A percentile compares a stretch with the other conserved stretches of the same genome.
Conservation (phyloP, 2,888 invertebrate species). For the Pemphredon lugubris region DNA sequence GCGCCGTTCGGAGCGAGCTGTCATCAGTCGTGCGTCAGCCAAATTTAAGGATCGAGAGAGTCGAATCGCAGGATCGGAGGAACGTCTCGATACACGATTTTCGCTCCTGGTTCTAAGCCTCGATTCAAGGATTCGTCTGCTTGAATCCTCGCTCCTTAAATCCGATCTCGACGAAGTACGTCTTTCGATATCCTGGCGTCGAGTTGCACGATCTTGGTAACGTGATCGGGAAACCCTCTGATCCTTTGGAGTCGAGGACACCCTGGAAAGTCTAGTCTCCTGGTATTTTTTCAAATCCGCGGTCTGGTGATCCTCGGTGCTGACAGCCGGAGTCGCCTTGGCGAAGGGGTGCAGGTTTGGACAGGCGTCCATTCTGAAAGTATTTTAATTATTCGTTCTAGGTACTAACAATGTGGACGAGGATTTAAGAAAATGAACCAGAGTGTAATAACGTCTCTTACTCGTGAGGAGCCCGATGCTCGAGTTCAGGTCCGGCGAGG, state of each 20-base stretch:
- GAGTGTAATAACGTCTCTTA: conserved; percentile 57
- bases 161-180: conserved; percentile 5
- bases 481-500: conserved; percentile 75
- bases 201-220: conserved; percentile 3
- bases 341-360: conserved; percentile 67
- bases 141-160: background rate
- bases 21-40: conserved; percentile 10
- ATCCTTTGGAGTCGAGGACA: background rate
- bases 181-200: conserved; percentile 6
- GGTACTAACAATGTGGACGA: too few relatives aligned
- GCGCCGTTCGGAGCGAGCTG: conserved; percentile 17
- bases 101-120: conserved; percentile 5
- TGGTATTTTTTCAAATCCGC: background rate
- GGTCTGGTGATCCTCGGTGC: conserved; percentile 12
- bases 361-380: conserved; percentile 74
- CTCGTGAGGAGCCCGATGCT: conserved; percentile 76
- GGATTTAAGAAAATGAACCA: too few relatives aligned
- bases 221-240: conserved; percentile 20
- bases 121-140: conserved; percentile 12
- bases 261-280: background rate
- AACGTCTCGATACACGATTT: conserved; percentile 10
- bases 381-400: background rate
- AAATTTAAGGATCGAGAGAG: conserved; percentile 24
- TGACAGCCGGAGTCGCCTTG: conserved; percentile 26
- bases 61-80: conserved; percentile 21